These are phyloP conservation scores for Kradibia gibbosae DNA, from an alignment of 1,140 invertebrate genomes.

Conservation along the genomic window DNA sequence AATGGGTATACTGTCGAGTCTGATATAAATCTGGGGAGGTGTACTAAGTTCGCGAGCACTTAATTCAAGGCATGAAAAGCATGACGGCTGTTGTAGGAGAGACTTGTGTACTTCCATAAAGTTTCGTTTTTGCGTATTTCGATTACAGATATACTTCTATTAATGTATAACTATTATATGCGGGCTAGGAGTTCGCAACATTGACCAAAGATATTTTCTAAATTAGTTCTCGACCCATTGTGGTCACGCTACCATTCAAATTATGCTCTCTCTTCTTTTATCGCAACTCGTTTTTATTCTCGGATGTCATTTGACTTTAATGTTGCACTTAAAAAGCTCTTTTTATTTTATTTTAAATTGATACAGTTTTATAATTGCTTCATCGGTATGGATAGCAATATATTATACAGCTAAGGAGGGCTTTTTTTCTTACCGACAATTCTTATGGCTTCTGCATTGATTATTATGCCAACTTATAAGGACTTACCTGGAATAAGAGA, in stretches of 20 bases:
- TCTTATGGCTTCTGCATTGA: no score
- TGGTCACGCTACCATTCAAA: background rate
- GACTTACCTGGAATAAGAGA: constrained; percentile 5
- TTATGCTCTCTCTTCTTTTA: no score
- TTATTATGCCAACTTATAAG: no score
- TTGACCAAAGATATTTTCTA: background rate
- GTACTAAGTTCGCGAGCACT: background rate
- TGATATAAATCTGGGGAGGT: background rate
- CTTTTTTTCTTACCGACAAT: no score
- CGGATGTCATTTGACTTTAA: no score
- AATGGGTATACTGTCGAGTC: background rate
- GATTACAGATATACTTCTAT: background rate
- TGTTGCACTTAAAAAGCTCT: no score
- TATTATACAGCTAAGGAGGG: no score
- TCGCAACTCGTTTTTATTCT: no score
- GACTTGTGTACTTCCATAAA: background rate
- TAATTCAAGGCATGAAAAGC: background rate
- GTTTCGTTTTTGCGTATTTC: background rate
- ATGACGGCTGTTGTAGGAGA: background rate
- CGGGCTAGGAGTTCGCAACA: no score
- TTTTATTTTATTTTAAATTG: no score
- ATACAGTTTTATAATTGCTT: no score
- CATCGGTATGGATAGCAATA: no score
- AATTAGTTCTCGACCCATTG: background rate
- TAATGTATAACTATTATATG: background rate